Evolutionary conservation across 2,113 vertebrate species (phyloP).

Genomic region (Tringa solitaria): DNA sequence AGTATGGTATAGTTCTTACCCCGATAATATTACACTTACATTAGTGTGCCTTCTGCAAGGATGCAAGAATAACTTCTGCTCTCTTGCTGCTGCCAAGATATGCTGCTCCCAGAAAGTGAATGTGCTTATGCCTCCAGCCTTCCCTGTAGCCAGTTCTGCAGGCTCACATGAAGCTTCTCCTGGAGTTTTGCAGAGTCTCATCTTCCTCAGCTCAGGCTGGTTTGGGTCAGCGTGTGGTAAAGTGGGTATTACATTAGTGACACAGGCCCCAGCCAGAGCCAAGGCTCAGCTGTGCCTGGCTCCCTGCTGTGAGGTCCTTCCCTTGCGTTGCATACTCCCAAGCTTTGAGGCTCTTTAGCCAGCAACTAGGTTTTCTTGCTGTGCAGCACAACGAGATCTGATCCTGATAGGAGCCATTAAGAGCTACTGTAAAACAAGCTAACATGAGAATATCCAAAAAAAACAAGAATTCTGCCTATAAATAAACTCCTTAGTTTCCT

Average conservation of each 20-base stretch:
- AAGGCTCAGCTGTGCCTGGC: background rate
- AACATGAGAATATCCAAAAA: background rate
- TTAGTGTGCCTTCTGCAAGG: background rate
- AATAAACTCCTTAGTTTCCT: background rate
- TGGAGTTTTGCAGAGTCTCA: rapidly evolving
- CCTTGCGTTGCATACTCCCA: rapidly evolving
- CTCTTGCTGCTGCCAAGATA: background rate
- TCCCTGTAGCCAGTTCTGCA: background rate
- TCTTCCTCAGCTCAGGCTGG: background rate
- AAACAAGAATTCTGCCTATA: background rate
- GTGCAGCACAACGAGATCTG: background rate
- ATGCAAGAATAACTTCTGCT: background rate
- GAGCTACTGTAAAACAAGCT: background rate
- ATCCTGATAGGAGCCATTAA: background rate
- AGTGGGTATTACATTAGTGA: background rate
- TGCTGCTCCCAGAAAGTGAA: background rate
- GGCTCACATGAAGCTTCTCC: background rate
- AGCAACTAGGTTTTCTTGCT: background rate
- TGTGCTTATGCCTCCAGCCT: background rate
- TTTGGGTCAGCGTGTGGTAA: background rate
- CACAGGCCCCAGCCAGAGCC: background rate
- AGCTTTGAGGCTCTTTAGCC: background rate
- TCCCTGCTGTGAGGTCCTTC: background rate
- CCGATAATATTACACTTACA: background rate
- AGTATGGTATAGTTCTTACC: background rate